Base-by-base conservation (phyloP, 2,797 vertebrate genomes). In the Buphagus erythrorhynchus region DNA sequence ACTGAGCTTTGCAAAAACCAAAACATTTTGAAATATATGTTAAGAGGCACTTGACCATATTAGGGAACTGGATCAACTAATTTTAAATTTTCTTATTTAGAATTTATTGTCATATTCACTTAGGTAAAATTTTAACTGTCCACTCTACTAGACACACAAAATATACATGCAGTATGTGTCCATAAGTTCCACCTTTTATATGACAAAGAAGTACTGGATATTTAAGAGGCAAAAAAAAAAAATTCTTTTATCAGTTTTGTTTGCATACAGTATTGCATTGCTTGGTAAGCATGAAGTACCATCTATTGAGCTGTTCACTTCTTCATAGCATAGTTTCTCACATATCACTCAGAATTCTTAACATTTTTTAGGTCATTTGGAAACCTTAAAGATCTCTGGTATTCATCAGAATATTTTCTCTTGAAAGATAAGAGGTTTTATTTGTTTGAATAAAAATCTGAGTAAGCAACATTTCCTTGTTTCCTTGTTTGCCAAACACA, bases 361-460 rank as follows among this genome's bases (percentile, higher is more conserved):
- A 74, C 20, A 84, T 82, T 96, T 84, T 94, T 91, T n/a, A 74
- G 33, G 58, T 78, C 8, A 58, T 91, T 71, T 93, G 57, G 73
- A 95, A 73, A 91, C 82, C 69, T 72, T 59, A 20, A 63, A 78
- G 20, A 38, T 81, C 54, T 86, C 80, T 93, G 45, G 5, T 76
- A 89, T 81, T 89, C 45, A 33, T 49, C 54, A 79, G 65, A 68
- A 49, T 82, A 79, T 81, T 80, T 95, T 95, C 45, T 78, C 26
- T 48, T 94, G 36, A 45, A 91, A 85, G 43, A 61, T 55, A 88
- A 83, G 48, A n/a, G 72, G 6, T 35, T 35, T 80, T 90, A 86
- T 66, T 87, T 74, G 8, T 79, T 85, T 79, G 24, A 95, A 36
- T 35, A 95, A 67, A 93, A 94, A 91, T 65, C 24, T 51, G 22